Conservation (phyloP, 2,888 invertebrate genomes). For the Drosophila paranaensis region DNA sequence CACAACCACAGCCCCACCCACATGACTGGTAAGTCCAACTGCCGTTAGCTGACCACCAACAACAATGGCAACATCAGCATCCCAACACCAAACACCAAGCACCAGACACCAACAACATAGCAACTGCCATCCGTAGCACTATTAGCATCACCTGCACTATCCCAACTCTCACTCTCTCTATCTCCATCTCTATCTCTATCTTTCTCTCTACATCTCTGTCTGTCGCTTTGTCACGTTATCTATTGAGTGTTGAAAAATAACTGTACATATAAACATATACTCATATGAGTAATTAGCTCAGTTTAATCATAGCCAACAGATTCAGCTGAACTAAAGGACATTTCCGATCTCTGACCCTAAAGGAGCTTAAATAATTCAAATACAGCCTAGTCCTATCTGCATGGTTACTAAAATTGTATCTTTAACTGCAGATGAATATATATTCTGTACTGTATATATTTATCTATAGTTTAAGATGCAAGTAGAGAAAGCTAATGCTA, state of each 20-base stretch:
- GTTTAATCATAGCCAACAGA: too few species aligned
- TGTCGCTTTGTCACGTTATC: background rate
- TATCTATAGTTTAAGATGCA: too few species aligned
- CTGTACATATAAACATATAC: background rate
- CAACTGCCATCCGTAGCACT: conserved; percentile 21
- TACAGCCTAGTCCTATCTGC: too few species aligned
- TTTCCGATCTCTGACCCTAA: too few species aligned
- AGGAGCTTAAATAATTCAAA: too few species aligned
- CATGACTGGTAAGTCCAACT: conserved; percentile 82
- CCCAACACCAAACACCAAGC: background rate
- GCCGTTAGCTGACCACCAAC: conserved; percentile 10
- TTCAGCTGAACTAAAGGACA: too few species aligned
- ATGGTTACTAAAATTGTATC: too few species aligned
- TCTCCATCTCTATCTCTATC: background rate
- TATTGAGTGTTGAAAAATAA: background rate
- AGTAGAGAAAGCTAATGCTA: background rate
- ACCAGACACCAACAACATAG: conserved; percentile 13
- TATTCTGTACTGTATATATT: too few species aligned
- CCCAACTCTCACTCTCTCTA: conserved; percentile 3
- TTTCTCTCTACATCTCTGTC: background rate
- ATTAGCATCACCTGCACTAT: conserved; percentile 27
- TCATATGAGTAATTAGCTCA: too few species aligned
- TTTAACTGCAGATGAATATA: too few species aligned
- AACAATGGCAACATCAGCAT: conserved; percentile 1
- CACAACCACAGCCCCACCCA: conserved; percentile 87